phyloP scores from a whole-genome alignment of 2,888 invertebrate species.

The Chrysomela aeneicollis region DNA sequence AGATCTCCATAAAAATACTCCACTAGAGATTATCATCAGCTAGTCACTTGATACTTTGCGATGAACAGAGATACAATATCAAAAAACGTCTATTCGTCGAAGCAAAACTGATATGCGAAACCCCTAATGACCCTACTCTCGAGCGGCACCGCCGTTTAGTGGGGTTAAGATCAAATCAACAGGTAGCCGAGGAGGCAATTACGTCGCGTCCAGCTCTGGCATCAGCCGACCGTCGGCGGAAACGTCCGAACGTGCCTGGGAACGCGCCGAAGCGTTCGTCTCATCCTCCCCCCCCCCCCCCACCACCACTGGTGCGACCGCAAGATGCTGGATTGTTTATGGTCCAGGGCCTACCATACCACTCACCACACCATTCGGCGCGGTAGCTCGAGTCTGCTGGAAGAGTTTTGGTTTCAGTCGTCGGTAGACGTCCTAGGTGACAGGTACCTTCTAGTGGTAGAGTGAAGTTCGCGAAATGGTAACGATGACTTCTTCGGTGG shows the following conservation, averaged over 20 bases:
- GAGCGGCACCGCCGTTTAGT: no score
- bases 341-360: slow-evolving; percentile 23
- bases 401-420: slow-evolving; percentile 22
- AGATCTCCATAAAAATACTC: no score
- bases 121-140: no score
- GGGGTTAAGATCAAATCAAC: not conserved
- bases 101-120: no score
- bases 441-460: slow-evolving; percentile 24
- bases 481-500: slow-evolving; percentile 34
- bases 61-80: no score
- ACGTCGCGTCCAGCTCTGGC: slow-evolving; percentile 34
- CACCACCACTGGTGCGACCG: no score
- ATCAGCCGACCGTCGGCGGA: slow-evolving; percentile 40
- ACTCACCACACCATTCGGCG: no score
- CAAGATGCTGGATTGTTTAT: slow-evolving; percentile 38
- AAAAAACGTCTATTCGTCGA: no score
- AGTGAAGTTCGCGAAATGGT: slow-evolving; percentile 35
- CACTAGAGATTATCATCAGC: no score
- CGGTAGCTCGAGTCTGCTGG: not conserved
- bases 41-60: no score
- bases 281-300: slow-evolving; percentile 30
- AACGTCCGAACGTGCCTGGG: slow-evolving; percentile 50
- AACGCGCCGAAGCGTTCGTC: slow-evolving; percentile 53
- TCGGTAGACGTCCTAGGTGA: slow-evolving; percentile 7
- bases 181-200: slow-evolving; percentile 8